Evolutionary conservation across 2,113 vertebrate genomes (phyloP).

Genomic region (Acanthochromis polyacanthus): DNA sequence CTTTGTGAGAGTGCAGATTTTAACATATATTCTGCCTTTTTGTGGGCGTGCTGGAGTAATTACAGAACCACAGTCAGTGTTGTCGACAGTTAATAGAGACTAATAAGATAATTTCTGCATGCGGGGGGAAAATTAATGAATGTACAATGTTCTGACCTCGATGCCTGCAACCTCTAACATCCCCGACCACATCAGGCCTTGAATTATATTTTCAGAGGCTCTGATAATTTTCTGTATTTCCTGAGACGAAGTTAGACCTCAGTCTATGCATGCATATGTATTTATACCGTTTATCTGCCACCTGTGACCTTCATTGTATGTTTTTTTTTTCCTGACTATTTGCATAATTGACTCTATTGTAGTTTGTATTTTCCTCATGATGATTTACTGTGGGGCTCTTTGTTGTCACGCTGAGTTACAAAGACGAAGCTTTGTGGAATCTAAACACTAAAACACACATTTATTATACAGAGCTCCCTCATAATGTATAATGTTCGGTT

Average conservation of each 20-base stretch:
- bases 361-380: neutral
- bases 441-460: neutral
- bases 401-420: neutral
- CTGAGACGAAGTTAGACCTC: slow-evolving; percentile 24
- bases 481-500: no score
- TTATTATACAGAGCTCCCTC: no score
- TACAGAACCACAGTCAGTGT: slow-evolving; percentile 31
- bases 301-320: neutral
- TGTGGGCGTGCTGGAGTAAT: slow-evolving; percentile 36
- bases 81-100: slow-evolving; percentile 63
- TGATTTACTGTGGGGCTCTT: slow-evolving; percentile 1
- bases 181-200: slow-evolving; percentile 21
- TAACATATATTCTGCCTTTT: slow-evolving; percentile 16
- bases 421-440: no score
- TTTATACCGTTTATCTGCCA: neutral
- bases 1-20: slow-evolving; percentile 10
- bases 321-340: neutral
- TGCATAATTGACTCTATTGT: slow-evolving; percentile 1
- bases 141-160: slow-evolving; percentile 45
- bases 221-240: slow-evolving; percentile 28
- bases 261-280: neutral
- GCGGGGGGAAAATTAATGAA: slow-evolving; percentile 46
- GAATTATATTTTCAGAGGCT: slow-evolving; percentile 34
- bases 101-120: slow-evolving; percentile 59
- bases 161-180: slow-evolving; percentile 46